Evolutionary conservation across 2,113 vertebrate species (phyloP).

Genomic region (Austrofundulus limnaeus): DNA sequence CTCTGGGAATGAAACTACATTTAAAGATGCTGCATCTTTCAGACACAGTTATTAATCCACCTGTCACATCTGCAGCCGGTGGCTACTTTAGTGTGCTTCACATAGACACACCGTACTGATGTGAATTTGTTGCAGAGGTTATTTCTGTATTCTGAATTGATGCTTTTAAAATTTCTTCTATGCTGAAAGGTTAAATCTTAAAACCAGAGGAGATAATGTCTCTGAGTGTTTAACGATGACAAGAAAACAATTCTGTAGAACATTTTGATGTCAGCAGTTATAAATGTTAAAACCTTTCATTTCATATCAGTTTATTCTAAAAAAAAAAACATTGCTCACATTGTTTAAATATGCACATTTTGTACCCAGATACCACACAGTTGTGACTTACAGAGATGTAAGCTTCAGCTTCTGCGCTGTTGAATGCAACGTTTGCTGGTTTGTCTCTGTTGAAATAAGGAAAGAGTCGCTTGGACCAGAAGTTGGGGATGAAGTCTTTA

Average conservation of each 20-base stretch:
- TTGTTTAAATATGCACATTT: no score
- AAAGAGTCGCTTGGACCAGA: constrained; percentile 92
- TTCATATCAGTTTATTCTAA: no score
- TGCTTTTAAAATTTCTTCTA: no score
- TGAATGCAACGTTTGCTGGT: constrained; percentile 81
- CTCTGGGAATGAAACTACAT: constrained; percentile 2
- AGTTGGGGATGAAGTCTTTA: constrained; percentile 78
- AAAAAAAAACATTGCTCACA: no score
- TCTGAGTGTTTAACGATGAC: no score
- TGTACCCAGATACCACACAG: not conserved
- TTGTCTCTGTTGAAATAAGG: constrained; percentile 85
- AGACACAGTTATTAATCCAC: constrained; percentile 13
- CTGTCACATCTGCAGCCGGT: constrained; percentile 10
- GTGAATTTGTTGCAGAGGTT: not conserved
- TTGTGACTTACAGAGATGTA: constrained; percentile 89
- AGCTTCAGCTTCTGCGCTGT: constrained; percentile 84
- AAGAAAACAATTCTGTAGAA: no score
- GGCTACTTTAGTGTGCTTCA: not conserved
- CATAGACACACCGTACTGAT: not conserved
- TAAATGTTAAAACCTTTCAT: no score
- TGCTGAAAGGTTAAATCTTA: no score
- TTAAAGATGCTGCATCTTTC: constrained; percentile 25
- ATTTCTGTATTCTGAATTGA: not conserved
- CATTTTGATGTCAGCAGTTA: no score
- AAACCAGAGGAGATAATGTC: no score